Evolutionary conservation across 92 coral and sea anemone species (phyloP).

Genomic region (Heliopora coerulea): DNA sequence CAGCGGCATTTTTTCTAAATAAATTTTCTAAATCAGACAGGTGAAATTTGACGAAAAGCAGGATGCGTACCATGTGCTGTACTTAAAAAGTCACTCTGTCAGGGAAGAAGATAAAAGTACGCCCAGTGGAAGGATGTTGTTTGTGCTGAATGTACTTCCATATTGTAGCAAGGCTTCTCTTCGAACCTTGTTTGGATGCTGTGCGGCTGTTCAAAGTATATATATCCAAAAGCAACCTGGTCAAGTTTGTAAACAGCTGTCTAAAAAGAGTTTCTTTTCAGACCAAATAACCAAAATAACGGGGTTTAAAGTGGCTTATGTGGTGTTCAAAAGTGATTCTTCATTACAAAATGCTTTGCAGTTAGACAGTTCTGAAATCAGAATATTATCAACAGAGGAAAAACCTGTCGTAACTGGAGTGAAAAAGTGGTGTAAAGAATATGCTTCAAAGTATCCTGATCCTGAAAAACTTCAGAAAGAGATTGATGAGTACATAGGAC

Average conservation of each 20-base stretch:
- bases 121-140: too few relatives aligned
- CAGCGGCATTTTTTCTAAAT: too few relatives aligned
- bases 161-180: slow-evolving; percentile 59
- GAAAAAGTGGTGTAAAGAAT: slow-evolving; percentile 90
- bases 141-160: neutral
- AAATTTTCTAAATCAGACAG: too few relatives aligned
- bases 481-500: slow-evolving; percentile 81
- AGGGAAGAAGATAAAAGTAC: too few relatives aligned
- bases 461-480: slow-evolving; percentile 71
- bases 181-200: slow-evolving; percentile 62
- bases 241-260: slow-evolving; percentile 43
- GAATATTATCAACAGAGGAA: slow-evolving; percentile 63
- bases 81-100: too few relatives aligned
- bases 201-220: slow-evolving; percentile 71
- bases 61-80: too few relatives aligned
- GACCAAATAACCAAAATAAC: slow-evolving; percentile 31
- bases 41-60: too few relatives aligned
- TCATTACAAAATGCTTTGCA: slow-evolving; percentile 72
- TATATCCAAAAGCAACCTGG: slow-evolving; percentile 80
- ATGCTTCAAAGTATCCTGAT: slow-evolving; percentile 71
- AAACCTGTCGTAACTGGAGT: slow-evolving; percentile 69
- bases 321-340: slow-evolving; percentile 75
- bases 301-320: slow-evolving; percentile 90
- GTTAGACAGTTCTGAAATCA: slow-evolving; percentile 63
- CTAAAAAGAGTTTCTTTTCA: slow-evolving; percentile 49